Base-by-base conservation (phyloP, 2,888 invertebrate species). In the Idaea biselata region DNA sequence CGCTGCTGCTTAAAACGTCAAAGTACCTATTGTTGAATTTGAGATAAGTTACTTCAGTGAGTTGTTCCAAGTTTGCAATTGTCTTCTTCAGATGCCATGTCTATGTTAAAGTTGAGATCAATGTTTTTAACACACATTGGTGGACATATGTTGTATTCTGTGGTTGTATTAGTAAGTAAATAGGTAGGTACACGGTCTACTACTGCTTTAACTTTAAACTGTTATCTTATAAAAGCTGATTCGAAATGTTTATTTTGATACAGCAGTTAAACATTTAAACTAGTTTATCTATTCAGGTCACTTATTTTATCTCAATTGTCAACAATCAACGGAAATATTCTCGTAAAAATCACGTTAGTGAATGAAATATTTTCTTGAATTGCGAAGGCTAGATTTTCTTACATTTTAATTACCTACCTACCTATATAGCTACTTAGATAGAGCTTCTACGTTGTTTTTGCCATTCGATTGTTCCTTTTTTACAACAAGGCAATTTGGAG, bases 221-320 rank as follows among this genome's bases (percentile, higher is more conserved):
- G 55, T 55, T 55, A 55, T 55, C 55, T 55, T 55, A 16, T 16
- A 17, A 55, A 17, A 55, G 17, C 7, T 55, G 17, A 16, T 44
- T 55, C 16, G 55, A 55, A 55, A 55, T 55, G 16, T 55, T 55
- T 55, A 55, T 44, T 44, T 44, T 68, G 67, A 44, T 67, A 64
- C 66, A 66, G 62, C 44, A 59, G 64, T 60, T 61, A 55, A 55
- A 63, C 44, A 59, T 65, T 59, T 61, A 55, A 55, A 64, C 64
- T 70, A 59, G 61, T 71, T 76, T 80, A 81, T 81, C 81, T 81
- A 74, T 75, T 70, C 76, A 72, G 79, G 75, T 64, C 78, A 76
- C 63, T 67, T 71, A 14, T 44, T 70, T 68, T 77, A 77, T 79
- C 78, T 67, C 55, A 65, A 66, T 62, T 66, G 63, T 70, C 66